phyloP scores from a whole-genome alignment of 2,113 vertebrate genomes.

The Emberiza fucata region DNA sequence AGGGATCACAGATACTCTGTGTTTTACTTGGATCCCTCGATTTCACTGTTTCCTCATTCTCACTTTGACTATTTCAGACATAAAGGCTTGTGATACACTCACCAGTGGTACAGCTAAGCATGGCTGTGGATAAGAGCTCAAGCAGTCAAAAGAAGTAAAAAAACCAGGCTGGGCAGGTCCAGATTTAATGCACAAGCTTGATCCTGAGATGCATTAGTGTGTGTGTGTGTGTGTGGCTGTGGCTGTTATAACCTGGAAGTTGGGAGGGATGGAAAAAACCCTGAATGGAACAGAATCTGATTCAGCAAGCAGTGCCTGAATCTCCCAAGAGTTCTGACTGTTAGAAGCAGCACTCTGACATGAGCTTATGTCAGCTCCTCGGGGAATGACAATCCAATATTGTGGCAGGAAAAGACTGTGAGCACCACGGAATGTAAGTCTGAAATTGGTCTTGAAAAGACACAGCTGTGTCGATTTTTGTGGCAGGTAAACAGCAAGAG shows the following conservation, averaged over 20 bases:
- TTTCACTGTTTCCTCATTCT: conserved; percentile 32
- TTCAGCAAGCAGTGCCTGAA: background rate
- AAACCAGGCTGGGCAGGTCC: background rate
- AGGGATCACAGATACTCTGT: conserved; percentile 48
- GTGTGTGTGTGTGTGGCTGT: fast-evolving
- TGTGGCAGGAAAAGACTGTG: background rate
- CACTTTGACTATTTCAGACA: background rate
- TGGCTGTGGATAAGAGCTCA: background rate
- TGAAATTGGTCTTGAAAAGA: background rate
- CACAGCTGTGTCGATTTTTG: background rate
- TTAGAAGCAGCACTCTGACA: background rate
- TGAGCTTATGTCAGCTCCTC: background rate
- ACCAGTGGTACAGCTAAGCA: background rate
- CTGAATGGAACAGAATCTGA: background rate
- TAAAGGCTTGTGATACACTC: background rate
- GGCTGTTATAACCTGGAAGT: background rate
- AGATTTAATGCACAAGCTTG: background rate
- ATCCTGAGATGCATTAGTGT: background rate
- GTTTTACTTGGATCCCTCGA: conserved; percentile 43
- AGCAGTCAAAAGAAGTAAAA: background rate
- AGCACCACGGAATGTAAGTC: background rate
- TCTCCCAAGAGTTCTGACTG: background rate
- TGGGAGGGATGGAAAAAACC: background rate
- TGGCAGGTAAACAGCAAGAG: background rate
- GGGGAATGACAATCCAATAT: background rate